phyloP scores from a whole-genome alignment of 2,888 invertebrate genomes.

The Drosophila rellima region DNA sequence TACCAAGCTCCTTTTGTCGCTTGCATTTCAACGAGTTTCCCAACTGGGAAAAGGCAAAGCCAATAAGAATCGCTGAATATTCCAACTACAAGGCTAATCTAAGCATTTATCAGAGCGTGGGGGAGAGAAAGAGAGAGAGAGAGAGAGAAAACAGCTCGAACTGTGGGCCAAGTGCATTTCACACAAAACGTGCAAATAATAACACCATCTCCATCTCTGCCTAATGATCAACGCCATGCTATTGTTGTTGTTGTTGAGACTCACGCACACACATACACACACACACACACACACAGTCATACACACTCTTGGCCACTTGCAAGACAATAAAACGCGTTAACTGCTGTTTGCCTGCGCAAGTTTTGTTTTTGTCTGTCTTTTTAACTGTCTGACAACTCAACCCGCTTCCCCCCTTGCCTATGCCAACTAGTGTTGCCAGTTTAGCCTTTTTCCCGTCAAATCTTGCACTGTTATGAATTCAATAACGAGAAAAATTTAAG shows the following conservation, averaged over 20 bases:
- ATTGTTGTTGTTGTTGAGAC: slow-evolving; percentile 37
- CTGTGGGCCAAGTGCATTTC: slow-evolving; percentile 72
- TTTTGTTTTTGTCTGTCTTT: slow-evolving; percentile 41
- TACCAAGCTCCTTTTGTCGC: slow-evolving; percentile 49
- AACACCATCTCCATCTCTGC: slow-evolving; percentile 82
- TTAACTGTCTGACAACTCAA: slow-evolving; percentile 14
- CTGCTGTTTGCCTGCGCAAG: slow-evolving; percentile 66
- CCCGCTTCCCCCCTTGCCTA: not conserved
- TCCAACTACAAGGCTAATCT: not conserved
- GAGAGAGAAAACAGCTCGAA: slow-evolving; percentile 17
- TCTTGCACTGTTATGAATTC: not conserved
- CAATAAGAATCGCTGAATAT: slow-evolving; percentile 17
- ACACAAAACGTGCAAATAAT: slow-evolving; percentile 85
- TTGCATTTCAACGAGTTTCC: not conserved
- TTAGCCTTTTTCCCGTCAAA: not conserved
- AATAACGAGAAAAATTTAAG: no score
- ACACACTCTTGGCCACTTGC: slow-evolving; percentile 43
- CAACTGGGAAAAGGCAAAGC: not conserved
- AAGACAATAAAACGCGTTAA: slow-evolving; percentile 80
- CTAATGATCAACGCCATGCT: slow-evolving; percentile 83
- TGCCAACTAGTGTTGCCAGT: not conserved
- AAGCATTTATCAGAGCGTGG: slow-evolving; percentile 17
- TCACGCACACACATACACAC: slow-evolving; percentile 28
- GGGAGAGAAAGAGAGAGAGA: not conserved
- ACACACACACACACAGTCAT: slow-evolving; percentile 8